Percentiles rank a stretch among this genome's conserved stretches.
Conservation (phyloP, 2,113 vertebrate genomes). For the Pica pica region DNA sequence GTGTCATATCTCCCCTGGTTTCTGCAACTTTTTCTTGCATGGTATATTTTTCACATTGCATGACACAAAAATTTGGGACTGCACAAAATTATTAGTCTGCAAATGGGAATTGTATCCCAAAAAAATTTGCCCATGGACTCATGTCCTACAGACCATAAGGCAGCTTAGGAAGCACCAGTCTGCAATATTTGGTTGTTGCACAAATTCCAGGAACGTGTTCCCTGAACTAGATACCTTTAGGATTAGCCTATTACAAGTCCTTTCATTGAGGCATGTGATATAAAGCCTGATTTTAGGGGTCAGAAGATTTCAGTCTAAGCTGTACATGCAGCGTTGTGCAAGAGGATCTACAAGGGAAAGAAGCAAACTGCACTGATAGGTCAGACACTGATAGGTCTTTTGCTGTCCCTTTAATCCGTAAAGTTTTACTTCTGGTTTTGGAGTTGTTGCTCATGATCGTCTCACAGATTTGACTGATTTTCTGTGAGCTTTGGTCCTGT, state of each 20-base stretch:
- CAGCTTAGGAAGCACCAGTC: background rate
- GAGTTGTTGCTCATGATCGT: background rate
- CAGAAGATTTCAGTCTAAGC: background rate
- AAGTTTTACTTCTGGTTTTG: background rate
- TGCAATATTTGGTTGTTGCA: background rate
- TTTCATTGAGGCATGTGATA: background rate
- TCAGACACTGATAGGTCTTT: background rate
- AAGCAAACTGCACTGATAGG: background rate
- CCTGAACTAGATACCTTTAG: background rate
- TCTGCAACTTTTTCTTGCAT: background rate
- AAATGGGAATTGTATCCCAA: background rate
- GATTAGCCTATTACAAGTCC: background rate
- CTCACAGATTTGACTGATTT: background rate
- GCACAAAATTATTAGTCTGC: background rate
- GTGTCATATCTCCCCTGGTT: background rate
- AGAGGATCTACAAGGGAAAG: background rate
- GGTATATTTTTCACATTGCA: background rate
- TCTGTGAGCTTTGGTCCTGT: conserved; percentile 8
- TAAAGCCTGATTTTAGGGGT: background rate
- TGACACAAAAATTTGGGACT: background rate
- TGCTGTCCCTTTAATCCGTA: background rate
- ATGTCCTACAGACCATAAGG: background rate
- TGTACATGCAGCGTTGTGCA: background rate
- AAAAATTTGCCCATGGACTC: background rate
- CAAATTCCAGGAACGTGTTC: background rate